phyloP scores from a whole-genome alignment of 2,113 vertebrate species.

The Pithys albifrons region DNA sequence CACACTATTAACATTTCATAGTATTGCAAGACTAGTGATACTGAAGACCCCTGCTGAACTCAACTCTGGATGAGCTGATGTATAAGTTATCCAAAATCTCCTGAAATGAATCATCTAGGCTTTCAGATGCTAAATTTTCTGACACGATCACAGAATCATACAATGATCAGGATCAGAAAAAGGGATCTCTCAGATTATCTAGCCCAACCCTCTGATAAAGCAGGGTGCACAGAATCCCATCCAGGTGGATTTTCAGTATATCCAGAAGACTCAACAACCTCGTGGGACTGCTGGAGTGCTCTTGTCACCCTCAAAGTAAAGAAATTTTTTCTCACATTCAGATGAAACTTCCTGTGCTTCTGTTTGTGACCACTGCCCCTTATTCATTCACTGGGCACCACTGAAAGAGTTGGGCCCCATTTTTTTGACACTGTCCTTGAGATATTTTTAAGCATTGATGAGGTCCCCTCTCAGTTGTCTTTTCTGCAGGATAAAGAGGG shows the following conservation, averaged over 20 bases:
- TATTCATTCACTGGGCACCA: neutral
- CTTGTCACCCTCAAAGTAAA: neutral
- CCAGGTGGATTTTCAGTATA: neutral
- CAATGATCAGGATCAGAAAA: neutral
- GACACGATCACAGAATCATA: neutral
- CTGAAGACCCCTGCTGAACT: neutral
- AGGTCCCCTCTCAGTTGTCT: no score
- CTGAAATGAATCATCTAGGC: neutral
- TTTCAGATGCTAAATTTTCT: neutral
- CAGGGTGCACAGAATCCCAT: neutral
- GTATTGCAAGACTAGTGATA: neutral
- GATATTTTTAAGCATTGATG: neutral
- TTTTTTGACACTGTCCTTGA: neutral
- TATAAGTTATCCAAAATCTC: neutral
- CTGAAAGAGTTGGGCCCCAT: neutral
- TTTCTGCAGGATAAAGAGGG: no score
- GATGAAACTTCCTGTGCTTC: neutral
- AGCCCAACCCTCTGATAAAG: neutral
- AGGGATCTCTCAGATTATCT: neutral
- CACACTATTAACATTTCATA: neutral
- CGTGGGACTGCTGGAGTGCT: neutral
- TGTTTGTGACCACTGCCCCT: neutral
- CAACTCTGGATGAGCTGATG: neutral
- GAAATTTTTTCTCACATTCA: neutral
- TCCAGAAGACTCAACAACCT: neutral